Evolutionary conservation across 2,888 invertebrate genomes (phyloP).

Genomic region (Lepidochitona cinerea): DNA sequence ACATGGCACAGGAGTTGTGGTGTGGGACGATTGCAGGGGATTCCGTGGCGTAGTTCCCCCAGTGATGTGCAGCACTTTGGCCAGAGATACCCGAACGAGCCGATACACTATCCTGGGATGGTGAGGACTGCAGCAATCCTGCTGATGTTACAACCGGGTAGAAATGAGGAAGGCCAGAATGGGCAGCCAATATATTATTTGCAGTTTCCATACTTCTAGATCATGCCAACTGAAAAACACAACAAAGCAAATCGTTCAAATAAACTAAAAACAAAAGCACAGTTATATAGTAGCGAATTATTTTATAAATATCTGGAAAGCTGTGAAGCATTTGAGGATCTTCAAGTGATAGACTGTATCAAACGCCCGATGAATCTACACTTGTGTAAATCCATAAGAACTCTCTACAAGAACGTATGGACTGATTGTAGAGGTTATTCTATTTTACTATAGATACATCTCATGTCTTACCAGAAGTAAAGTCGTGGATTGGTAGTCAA

Average conservation of each 20-base stretch:
- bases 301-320: too few relatives aligned
- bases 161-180: slow-evolving; percentile 55
- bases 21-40: slow-evolving; percentile 36
- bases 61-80: slow-evolving; percentile 45
- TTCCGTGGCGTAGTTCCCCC: slow-evolving; percentile 58
- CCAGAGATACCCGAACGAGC: slow-evolving; percentile 50
- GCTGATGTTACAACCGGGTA: slow-evolving; percentile 47
- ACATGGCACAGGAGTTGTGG: slow-evolving; percentile 61
- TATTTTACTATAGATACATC: too few relatives aligned
- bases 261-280: too few relatives aligned
- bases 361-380: too few relatives aligned
- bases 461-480: too few relatives aligned
- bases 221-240: slow-evolving; percentile 48
- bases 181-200: slow-evolving; percentile 56
- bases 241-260: background rate
- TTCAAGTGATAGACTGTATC: too few relatives aligned
- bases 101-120: slow-evolving; percentile 46
- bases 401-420: too few relatives aligned
- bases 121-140: slow-evolving; percentile 52
- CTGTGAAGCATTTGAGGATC: too few relatives aligned
- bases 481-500: too few relatives aligned
- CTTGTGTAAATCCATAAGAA: too few relatives aligned
- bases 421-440: too few relatives aligned
- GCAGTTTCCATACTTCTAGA: slow-evolving; percentile 53
- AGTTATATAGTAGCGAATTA: too few relatives aligned